Evolutionary conservation across 2,797 vertebrate species (phyloP).

Genomic region (Neomorphus geoffroyi): DNA sequence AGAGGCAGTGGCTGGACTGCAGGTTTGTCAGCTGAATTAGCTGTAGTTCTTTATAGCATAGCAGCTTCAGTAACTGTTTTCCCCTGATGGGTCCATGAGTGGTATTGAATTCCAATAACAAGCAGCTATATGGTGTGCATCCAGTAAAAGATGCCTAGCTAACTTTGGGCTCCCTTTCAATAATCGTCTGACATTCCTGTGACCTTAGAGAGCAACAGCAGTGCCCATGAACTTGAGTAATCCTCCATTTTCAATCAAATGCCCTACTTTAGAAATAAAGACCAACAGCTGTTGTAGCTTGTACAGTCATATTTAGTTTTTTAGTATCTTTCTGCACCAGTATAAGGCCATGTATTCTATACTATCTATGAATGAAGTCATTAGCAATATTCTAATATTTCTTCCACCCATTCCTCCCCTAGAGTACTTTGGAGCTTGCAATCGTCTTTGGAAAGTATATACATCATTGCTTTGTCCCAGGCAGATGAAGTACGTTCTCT

Average conservation of each 20-base stretch:
- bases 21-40: conserved; percentile 11
- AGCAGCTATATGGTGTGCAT: conserved; percentile 53
- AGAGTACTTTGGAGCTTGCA: background rate
- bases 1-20: background rate
- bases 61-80: conserved; percentile 39
- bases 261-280: background rate
- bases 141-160: conserved; percentile 24
- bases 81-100: conserved; percentile 43
- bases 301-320: background rate
- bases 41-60: conserved; percentile 3
- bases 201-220: conserved; percentile 36
- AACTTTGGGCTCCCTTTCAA: conserved; percentile 55
- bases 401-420: background rate
- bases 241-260: background rate
- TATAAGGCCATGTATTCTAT: background rate
- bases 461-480: conserved; percentile 15
- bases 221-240: background rate
- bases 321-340: background rate
- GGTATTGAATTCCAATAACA: conserved; percentile 64
- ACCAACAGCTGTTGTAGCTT: background rate
- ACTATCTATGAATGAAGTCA: background rate
- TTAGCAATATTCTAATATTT: background rate
- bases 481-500: background rate
- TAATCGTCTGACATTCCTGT: conserved; percentile 49
- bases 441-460: background rate